Base-by-base conservation (phyloP, 2,888 invertebrate genomes). In the Tipula confusa region DNA sequence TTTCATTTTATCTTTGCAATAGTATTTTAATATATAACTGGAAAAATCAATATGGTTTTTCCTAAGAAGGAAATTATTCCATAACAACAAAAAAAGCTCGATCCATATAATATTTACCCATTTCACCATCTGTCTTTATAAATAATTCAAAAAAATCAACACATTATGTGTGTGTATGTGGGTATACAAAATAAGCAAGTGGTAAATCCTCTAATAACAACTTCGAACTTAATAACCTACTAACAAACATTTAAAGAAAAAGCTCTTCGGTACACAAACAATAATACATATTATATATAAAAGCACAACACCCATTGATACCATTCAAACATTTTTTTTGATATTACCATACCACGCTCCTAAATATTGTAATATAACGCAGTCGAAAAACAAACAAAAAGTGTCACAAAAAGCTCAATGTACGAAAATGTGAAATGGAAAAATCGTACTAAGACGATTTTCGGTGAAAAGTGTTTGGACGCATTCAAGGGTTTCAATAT, bases 401-500 rank as follows among this genome's bases (percentile, higher is more conserved):
- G 64, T 64, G 64, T 64, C 24, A 64, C 18, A 38, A 43, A 64
- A 64, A 64, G 64, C 64, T 64, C 64, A 64, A 24, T 24, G 64
- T 64, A 64, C 9, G 24, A 24, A 64, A 24, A 64, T 24, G 24
- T 24, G 64, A 64, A 64, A 64, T 24, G 24, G 24, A 18, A 64
- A 64, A 64, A 64, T 64, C 64, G 9, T 64, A 64, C 18, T 64
- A 64, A 64, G 64, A 64, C 64, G 64, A 64, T 64, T 64, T 64
- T 64, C 64, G 18, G 11, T 64, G 24, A 64, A 64, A 24, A 64
- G 24, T 64, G 2, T 64, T 24, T 64, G 7, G 64, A 24, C 64
- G 9, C 64, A 7, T n/a, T n/a, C 7, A 64, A 64, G 64, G 24
- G 64, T 64, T 64, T 11, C n/a, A n/a, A n/a, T n/a, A 13, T 64